Evolutionary conservation across 2,888 invertebrate genomes (phyloP), one percentile per base, ranked within the genome.

Genomic region (Cabera pusaria): DNA sequence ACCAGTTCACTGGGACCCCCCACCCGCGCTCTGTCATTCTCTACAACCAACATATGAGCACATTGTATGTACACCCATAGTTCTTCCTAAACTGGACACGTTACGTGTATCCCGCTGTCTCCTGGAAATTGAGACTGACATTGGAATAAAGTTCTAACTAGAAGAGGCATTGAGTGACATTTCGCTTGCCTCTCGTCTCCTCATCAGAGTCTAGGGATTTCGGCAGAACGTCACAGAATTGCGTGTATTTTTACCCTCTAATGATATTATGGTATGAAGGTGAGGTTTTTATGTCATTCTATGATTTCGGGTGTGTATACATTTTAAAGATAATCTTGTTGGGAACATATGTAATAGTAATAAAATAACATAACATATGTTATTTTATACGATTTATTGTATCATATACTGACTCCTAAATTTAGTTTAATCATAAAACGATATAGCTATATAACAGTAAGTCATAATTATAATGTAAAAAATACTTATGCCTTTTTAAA

Each of bases 191-290:
- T 50, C 52, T 52, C 47, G 26, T 47, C 49, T 41, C 44, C 33
- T 50, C 39, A 48, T 59, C 46, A 54, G 22, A 20, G 34, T 55
- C 50, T 52, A 32, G 35, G 52, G 55, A 56, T 57, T 59, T 59
- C 47, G 47, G 49, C 49, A 56, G 41, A 8, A 42, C 42, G 28
- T 39, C 10, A 42, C 42, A 27, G 38, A 24, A 44, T 42, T 47
- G 50, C 44, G 49, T 52, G 39, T 9, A 34, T 49, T 39, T 34
- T 55, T 48, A 29, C 32, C 37, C 38, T 44, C 48, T 56, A 56
- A 54, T 55, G 57, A 49, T 16, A 34, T 40, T 24, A 39, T 14
- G 23, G 22, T 29, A 47, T 48, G 38, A 43, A n/a, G 29, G 42
- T 46, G 24, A 32, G 46, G 33, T 49, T 50, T 41, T 29, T 8